A percentile compares a stretch with the other conserved stretches of the same genome.
phyloP scores from a whole-genome alignment of 2,888 invertebrate genomes.

The Heliconius charithonia region DNA sequence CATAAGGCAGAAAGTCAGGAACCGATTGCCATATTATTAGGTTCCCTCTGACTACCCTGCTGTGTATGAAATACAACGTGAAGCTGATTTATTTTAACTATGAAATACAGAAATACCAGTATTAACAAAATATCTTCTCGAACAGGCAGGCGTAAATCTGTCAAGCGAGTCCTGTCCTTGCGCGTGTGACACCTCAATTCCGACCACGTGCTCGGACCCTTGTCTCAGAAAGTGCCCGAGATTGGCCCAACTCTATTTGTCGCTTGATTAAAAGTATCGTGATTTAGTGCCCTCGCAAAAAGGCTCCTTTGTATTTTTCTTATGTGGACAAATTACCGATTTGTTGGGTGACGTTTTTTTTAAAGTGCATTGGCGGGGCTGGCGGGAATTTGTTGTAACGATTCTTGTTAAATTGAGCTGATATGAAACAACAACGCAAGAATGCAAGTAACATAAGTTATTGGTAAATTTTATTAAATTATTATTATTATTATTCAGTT shows the following conservation, averaged over 20 bases:
- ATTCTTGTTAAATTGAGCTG: too few species aligned
- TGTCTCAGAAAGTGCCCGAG: constrained; percentile 38
- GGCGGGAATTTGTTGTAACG: background rate
- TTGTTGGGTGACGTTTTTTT: background rate
- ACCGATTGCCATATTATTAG: too few species aligned
- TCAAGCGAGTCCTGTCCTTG: constrained; percentile 1
- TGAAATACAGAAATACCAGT: background rate
- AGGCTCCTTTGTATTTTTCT: constrained; percentile 12
- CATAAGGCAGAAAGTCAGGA: too few species aligned
- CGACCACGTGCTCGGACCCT: constrained; percentile 37
- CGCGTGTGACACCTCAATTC: constrained; percentile 39
- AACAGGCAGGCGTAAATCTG: constrained; percentile 14
- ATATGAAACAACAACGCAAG: too few species aligned
- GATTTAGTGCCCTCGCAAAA: constrained; percentile 27
- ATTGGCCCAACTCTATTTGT: constrained; percentile 38
- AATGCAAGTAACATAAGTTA: too few species aligned
- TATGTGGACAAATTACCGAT: constrained; percentile 17
- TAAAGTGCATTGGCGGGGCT: background rate
- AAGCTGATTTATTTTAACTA: background rate
- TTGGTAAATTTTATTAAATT: too few species aligned
- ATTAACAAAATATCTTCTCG: constrained; percentile 4
- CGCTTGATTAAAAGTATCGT: constrained; percentile 38
- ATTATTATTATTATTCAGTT: too few species aligned
- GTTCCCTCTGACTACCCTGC: too few species aligned
- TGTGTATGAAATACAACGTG: too few species aligned